Percentiles rank a stretch among this genome's conserved stretches.
Conservation (phyloP, 2,113 vertebrate genomes). For the Hoplias malabaricus region DNA sequence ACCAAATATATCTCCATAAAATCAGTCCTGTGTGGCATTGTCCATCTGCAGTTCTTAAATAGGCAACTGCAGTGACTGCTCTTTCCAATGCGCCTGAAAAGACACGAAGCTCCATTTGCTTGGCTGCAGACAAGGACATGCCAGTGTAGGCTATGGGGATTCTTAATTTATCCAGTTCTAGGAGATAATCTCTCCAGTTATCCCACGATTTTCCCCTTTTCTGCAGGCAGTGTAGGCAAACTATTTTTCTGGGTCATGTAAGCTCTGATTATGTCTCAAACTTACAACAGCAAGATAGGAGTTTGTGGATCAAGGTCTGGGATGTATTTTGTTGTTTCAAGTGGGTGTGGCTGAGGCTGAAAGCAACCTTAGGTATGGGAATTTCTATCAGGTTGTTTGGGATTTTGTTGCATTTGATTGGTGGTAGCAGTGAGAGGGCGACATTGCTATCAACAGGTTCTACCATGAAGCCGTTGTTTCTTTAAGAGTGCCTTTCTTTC, state of each 20-base stretch:
- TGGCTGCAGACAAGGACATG: neutral
- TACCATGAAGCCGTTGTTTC: neutral
- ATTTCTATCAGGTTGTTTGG: slow-evolving; percentile 33
- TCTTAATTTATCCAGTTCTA: no score
- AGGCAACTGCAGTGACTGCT: neutral
- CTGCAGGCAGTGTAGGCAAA: slow-evolving; percentile 8
- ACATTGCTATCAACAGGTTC: slow-evolving; percentile 10
- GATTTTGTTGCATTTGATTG: slow-evolving; percentile 34
- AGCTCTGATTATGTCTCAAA: slow-evolving; percentile 27
- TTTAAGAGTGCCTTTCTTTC: slow-evolving; percentile 28
- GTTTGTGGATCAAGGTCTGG: slow-evolving; percentile 9
- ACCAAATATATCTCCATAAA: no score
- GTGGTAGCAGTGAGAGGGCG: neutral
- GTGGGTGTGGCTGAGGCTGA: neutral
- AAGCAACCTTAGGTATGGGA: slow-evolving; percentile 3
- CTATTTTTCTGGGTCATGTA: slow-evolving; percentile 30
- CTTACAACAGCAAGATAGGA: slow-evolving; percentile 29
- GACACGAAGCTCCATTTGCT: neutral
- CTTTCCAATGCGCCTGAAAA: neutral
- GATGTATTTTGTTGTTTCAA: slow-evolving; percentile 12
- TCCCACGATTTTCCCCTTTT: slow-evolving; percentile 24
- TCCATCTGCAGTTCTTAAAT: neutral
- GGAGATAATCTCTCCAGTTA: slow-evolving; percentile 27
- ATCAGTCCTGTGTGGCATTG: neutral
- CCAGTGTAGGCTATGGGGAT: no score